Percentiles rank a stretch among this genome's conserved stretches.
phyloP scores from a whole-genome alignment of 1,140 invertebrate genomes.

The Drosophila lacteicornis region DNA sequence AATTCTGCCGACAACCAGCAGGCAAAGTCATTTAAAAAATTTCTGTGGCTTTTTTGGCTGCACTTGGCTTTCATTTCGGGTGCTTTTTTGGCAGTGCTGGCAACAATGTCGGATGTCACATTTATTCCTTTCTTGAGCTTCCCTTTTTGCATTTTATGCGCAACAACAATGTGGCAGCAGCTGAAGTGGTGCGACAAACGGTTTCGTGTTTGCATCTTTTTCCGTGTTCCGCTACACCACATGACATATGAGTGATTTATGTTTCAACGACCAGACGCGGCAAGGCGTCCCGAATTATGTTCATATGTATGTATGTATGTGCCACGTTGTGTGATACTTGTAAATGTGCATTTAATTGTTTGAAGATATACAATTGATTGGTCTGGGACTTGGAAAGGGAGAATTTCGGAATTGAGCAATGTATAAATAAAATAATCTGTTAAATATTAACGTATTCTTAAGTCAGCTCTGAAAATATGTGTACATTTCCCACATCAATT shows the following conservation, averaged over 20 bases:
- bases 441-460: background rate
- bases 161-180: conserved; percentile 66
- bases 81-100: conserved; percentile 17
- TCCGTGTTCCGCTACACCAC: conserved; percentile 52
- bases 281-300: conserved; percentile 53
- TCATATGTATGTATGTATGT: conserved; percentile 59
- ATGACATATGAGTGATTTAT: conserved; percentile 80
- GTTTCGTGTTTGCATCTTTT: conserved; percentile 61
- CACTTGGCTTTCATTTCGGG: conserved; percentile 36
- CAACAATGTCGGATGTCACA: conserved; percentile 59
- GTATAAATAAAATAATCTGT: background rate
- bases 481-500: too few relatives aligned
- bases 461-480: too few relatives aligned
- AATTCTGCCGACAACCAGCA: conserved; percentile 35
- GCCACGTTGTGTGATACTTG: conserved; percentile 49
- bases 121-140: conserved; percentile 54
- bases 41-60: conserved; percentile 57
- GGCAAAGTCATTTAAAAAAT: conserved; percentile 36
- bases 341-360: conserved; percentile 70
- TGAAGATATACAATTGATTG: conserved; percentile 60
- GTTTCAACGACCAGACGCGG: conserved; percentile 34
- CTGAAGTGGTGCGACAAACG: conserved; percentile 51
- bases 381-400: background rate
- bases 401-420: background rate
- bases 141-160: conserved; percentile 61